Evolutionary conservation across 2,113 vertebrate genomes (phyloP).

Genomic region (Megaceryle maxima): DNA sequence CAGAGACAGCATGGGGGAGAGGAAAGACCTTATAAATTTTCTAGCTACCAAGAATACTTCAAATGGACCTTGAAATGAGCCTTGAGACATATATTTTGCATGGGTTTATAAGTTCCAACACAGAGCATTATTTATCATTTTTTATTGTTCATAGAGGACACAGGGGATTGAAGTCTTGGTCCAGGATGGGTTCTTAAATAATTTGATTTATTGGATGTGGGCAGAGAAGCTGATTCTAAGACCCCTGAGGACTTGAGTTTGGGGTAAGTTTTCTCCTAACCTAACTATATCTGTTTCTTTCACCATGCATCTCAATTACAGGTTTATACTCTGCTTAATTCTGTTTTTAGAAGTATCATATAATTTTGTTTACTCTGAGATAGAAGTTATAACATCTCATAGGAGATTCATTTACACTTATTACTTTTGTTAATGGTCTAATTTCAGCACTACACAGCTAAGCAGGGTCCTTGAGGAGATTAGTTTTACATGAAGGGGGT

Average conservation of each 20-base stretch:
- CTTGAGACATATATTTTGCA: background rate
- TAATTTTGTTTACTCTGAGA: background rate
- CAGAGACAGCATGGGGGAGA: background rate
- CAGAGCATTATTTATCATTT: background rate
- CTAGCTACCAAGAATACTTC: background rate
- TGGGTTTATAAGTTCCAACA: background rate
- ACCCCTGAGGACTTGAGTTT: background rate
- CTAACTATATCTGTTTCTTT: background rate
- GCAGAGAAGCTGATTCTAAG: background rate
- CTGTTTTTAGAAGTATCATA: background rate
- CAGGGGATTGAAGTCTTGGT: background rate
- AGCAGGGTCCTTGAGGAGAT: background rate
- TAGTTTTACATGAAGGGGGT: background rate
- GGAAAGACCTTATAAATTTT: background rate
- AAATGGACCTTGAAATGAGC: background rate
- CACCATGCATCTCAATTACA: background rate
- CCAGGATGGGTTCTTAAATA: background rate
- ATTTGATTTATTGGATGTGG: background rate
- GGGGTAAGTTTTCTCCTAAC: background rate
- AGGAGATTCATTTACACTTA: background rate
- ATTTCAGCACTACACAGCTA: background rate
- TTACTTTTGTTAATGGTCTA: background rate
- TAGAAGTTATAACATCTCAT: background rate
- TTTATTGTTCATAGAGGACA: background rate
- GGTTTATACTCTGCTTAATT: background rate